Percentiles rank a stretch among this genome's conserved stretches.
phyloP scores from a whole-genome alignment of 2,888 invertebrate genomes.

The Caenorhabditis macrosperma region DNA sequence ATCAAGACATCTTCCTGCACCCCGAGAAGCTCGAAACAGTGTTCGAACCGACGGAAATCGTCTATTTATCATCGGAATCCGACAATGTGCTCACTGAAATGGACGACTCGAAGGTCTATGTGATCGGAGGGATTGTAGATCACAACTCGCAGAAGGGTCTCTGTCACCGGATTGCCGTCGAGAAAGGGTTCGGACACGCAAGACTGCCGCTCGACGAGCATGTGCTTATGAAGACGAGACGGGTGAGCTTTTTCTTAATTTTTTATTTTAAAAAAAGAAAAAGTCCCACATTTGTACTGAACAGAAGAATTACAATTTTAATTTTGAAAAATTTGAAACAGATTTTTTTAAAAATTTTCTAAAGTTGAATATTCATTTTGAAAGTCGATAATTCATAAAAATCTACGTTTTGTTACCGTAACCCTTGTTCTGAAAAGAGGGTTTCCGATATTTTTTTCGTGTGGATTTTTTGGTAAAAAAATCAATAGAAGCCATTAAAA shows the following conservation, averaged over 20 bases:
- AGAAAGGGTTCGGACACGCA: conserved; percentile 83
- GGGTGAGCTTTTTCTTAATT: conserved; percentile 58
- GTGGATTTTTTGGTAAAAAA: too few relatives aligned
- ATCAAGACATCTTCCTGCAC: conserved; percentile 71
- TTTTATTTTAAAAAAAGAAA: background rate
- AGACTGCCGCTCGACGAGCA: conserved; percentile 91
- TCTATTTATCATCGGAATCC: conserved; percentile 95
- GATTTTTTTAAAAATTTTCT: too few relatives aligned
- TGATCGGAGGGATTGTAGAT: conserved; percentile 97
- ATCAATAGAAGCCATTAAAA: too few relatives aligned
- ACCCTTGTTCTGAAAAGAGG: too few relatives aligned
- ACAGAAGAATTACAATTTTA: too few relatives aligned
- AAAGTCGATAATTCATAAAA: too few relatives aligned
- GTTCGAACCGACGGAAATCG: conserved; percentile 84
- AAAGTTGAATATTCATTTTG: too few relatives aligned
- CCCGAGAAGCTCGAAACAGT: conserved; percentile 60
- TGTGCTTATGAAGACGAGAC: conserved; percentile 89
- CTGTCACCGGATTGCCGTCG: conserved; percentile 88
- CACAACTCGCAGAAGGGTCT: conserved; percentile 91
- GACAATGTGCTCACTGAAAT: conserved; percentile 85
- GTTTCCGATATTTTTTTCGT: too few relatives aligned
- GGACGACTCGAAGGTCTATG: conserved; percentile 88
- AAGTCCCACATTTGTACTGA: too few relatives aligned
- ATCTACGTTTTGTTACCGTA: too few relatives aligned
- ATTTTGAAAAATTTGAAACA: too few relatives aligned